A percentile compares a stretch with the other conserved stretches of the same genome.
Evolutionary conservation across 2,113 vertebrate species (phyloP).

Genomic region (Perca schrenkii): DNA sequence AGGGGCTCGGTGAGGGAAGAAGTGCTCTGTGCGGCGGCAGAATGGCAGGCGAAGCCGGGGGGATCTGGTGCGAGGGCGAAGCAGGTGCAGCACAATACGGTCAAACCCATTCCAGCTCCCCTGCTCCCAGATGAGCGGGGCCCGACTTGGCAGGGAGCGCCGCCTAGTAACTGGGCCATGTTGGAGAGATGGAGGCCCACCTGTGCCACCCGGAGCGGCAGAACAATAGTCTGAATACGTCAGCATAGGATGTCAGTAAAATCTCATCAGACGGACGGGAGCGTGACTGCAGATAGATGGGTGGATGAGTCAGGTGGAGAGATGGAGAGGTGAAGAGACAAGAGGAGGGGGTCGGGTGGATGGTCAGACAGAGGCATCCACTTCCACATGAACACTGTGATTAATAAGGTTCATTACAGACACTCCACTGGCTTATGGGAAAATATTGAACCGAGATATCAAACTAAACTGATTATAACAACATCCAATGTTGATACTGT

Average conservation of each 20-base stretch:
- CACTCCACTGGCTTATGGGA: conserved; percentile 23
- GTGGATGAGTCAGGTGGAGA: conserved; percentile 56
- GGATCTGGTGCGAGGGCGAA: conserved; percentile 65
- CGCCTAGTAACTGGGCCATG: conserved; percentile 66
- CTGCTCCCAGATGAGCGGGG: conserved; percentile 62
- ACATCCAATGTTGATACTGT: background rate
- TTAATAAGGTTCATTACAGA: conserved; percentile 59
- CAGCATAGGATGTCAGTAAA: conserved; percentile 44
- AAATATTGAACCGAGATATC: background rate
- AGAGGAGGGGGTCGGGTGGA: background rate
- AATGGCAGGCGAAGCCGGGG: conserved; percentile 46
- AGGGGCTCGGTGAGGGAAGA: conserved; percentile 18
- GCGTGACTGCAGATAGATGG: conserved; percentile 48
- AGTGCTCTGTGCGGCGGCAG: conserved; percentile 41
- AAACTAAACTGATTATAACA: background rate
- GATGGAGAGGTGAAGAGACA: conserved; percentile 54
- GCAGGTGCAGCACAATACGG: conserved; percentile 85
- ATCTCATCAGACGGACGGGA: conserved; percentile 52
- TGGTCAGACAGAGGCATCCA: conserved; percentile 6
- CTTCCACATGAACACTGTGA: conserved; percentile 45
- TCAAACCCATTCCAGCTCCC: conserved; percentile 73
- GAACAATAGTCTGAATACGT: conserved; percentile 65
- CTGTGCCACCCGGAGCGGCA: conserved; percentile 64
- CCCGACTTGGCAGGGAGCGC: conserved; percentile 64
- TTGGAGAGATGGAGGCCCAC: conserved; percentile 61